phyloP scores from a whole-genome alignment of 2,888 invertebrate species.

The Belgica antarctica region DNA sequence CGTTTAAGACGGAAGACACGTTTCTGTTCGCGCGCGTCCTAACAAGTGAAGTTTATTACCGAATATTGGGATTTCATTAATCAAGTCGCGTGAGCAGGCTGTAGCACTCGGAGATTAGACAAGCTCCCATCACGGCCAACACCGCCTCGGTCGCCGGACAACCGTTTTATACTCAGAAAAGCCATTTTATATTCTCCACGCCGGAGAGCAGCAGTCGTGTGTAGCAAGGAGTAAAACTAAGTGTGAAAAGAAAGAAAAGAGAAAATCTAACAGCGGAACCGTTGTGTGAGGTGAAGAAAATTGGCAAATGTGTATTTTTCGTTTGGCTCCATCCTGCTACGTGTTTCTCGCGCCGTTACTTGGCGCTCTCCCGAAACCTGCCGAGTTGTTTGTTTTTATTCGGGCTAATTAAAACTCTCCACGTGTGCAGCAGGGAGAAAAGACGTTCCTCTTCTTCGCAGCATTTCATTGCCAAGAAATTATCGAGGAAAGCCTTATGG shows the following conservation, averaged over 20 bases:
- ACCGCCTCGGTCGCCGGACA: not conserved
- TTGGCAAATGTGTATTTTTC: slow-evolving; percentile 36
- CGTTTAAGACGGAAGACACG: slow-evolving; percentile 24
- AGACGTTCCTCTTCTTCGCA: not conserved
- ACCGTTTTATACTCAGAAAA: slow-evolving; percentile 9
- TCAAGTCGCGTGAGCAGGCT: not conserved
- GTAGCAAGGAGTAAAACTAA: not conserved
- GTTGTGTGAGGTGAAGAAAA: slow-evolving; percentile 31
- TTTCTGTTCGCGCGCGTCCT: slow-evolving; percentile 22
- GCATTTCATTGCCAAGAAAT: too few species aligned
- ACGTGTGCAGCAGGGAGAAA: slow-evolving; percentile 23
- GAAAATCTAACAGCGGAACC: too few species aligned
- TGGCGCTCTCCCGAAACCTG: not conserved
- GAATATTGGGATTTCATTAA: not conserved
- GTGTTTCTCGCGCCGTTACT: not conserved
- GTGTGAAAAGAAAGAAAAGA: not conserved
- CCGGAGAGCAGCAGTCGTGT: slow-evolving; percentile 4
- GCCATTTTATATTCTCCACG: slow-evolving; percentile 7
- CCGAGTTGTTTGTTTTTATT: slow-evolving; percentile 17
- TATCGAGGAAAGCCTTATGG: not conserved
- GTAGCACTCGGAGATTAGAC: not conserved
- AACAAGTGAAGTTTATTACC: slow-evolving; percentile 11
- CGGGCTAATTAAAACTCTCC: slow-evolving; percentile 38
- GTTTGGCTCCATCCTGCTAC: not conserved
- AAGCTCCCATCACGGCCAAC: not conserved